phyloP scores from a whole-genome alignment of 2,888 invertebrate genomes.

The Standfussiana lucernea region DNA sequence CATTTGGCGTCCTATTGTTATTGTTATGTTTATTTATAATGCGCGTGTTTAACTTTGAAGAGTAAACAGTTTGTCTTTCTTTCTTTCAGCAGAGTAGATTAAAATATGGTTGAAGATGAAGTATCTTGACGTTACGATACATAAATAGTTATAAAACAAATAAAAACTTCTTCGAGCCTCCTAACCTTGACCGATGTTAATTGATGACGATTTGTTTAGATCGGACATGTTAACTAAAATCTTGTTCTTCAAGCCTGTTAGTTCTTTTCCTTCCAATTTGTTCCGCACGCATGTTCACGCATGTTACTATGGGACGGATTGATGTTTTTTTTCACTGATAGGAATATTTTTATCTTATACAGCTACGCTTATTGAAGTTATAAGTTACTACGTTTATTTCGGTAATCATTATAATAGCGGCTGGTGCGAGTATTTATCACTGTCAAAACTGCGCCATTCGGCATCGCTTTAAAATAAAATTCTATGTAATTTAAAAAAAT shows the following conservation, averaged over 20 bases:
- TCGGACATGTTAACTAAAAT: conserved; percentile 15
- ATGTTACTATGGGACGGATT: conserved; percentile 10
- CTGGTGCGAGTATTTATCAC: too few species aligned
- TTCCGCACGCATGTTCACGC: conserved; percentile 48
- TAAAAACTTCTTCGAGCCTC: neutral
- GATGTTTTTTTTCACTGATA: neutral
- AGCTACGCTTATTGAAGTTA: too few species aligned
- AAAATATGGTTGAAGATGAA: neutral
- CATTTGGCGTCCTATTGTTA: neutral
- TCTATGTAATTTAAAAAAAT: too few species aligned
- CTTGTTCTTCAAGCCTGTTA: conserved; percentile 4
- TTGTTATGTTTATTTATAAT: neutral
- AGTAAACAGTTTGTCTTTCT: neutral
- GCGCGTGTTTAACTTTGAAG: neutral
- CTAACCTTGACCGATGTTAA: conserved; percentile 28
- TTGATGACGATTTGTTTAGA: conserved; percentile 1
- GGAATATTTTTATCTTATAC: neutral
- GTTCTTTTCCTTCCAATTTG: conserved; percentile 21
- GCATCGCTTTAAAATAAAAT: too few species aligned
- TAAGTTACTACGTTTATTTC: too few species aligned
- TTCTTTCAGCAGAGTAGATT: neutral
- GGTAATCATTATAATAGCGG: too few species aligned
- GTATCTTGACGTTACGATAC: neutral
- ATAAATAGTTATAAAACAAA: neutral
- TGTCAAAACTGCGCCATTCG: too few species aligned